Conservation (phyloP, 1,140 invertebrate species). For the Ceratina australensis region DNA sequence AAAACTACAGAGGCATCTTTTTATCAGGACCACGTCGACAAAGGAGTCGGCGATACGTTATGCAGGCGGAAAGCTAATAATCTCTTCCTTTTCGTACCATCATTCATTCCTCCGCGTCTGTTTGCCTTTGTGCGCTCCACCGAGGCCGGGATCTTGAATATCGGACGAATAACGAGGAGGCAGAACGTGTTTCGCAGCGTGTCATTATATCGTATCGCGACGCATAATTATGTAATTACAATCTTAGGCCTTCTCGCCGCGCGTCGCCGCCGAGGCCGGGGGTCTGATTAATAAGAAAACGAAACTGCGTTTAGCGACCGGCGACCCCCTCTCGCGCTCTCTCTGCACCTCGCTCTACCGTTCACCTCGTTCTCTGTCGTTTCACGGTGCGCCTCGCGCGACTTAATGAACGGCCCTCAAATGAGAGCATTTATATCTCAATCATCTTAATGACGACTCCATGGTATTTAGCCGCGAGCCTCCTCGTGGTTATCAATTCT, state of each 20-base stretch:
- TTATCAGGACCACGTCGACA: not conserved
- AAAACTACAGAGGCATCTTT: conserved; percentile 17
- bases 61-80: not conserved
- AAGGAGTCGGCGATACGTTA: conserved; percentile 2
- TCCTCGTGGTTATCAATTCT: conserved; percentile 7
- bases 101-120: too few relatives aligned
- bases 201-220: conserved; percentile 42
- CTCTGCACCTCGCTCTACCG: not conserved
- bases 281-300: conserved; percentile 53
- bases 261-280: conserved; percentile 8
- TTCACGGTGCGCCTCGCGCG: conserved; percentile 2
- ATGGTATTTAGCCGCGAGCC: conserved; percentile 26
- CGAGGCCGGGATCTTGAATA: conserved; percentile 15
- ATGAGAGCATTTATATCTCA: conserved; percentile 31
- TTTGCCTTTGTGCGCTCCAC: not conserved
- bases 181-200: conserved; percentile 32
- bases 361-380: not conserved
- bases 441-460: conserved; percentile 33
- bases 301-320: conserved; percentile 32
- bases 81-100: not conserved
- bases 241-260: conserved; percentile 2
- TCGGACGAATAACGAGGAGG: conserved; percentile 15
- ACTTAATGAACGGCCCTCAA: conserved; percentile 24
- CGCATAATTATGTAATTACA: conserved; percentile 56
- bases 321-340: not conserved